Percentiles rank a stretch among this genome's conserved stretches.
phyloP scores from a whole-genome alignment of 2,797 vertebrate species.

The Huso huso region DNA sequence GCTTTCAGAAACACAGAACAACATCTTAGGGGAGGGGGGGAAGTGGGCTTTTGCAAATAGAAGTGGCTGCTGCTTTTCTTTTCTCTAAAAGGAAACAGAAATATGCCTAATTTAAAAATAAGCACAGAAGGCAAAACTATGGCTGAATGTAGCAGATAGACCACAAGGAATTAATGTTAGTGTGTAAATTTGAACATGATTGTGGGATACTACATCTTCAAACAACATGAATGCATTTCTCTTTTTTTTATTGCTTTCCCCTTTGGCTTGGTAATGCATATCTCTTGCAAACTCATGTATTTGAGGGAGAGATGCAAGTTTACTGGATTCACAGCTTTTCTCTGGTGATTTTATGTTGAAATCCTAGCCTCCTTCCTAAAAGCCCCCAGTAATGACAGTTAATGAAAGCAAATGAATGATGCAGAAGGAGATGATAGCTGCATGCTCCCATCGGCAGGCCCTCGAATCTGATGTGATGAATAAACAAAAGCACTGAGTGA shows the following conservation, averaged over 20 bases:
- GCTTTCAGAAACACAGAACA: slow-evolving; percentile 32
- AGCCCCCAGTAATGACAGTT: slow-evolving; percentile 61
- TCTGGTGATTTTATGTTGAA: slow-evolving; percentile 28
- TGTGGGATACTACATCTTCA: no score
- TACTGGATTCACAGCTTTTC: slow-evolving; percentile 20
- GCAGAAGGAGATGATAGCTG: slow-evolving; percentile 30
- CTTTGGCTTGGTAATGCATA: no score
- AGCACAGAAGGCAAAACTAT: not conserved
- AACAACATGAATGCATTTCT: no score
- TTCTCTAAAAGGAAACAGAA: slow-evolving; percentile 18
- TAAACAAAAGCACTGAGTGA: slow-evolving; percentile 48
- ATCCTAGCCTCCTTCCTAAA: slow-evolving; percentile 41
- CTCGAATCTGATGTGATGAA: slow-evolving; percentile 40
- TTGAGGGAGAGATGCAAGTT: not conserved
- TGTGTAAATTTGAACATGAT: no score
- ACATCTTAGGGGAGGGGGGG: slow-evolving; percentile 32
- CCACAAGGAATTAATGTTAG: not conserved
- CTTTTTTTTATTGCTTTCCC: no score
- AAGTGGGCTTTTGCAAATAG: no score
- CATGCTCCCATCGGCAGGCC: slow-evolving; percentile 11
- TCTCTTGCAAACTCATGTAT: not conserved
- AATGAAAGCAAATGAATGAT: slow-evolving; percentile 52
- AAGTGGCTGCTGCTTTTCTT: slow-evolving; percentile 14
- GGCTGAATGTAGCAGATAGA: slow-evolving; percentile 21
- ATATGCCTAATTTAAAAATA: not conserved